Percentiles rank a stretch among this genome's conserved stretches.
phyloP scores from a whole-genome alignment of 1,140 invertebrate species.

The Zaprionus lachaisei region DNA sequence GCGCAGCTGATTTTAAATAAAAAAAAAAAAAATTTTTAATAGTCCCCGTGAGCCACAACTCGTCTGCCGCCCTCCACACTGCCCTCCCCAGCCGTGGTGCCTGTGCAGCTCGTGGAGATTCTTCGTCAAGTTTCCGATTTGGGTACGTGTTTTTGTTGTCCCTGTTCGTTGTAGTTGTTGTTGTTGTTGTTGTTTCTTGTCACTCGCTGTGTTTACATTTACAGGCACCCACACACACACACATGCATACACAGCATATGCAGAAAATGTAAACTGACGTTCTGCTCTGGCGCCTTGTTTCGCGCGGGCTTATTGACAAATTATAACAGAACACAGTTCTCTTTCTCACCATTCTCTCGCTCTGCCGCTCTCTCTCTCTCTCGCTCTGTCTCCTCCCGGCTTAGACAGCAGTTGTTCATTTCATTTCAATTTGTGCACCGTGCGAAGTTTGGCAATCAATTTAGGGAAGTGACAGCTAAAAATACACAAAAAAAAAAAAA shows the following conservation, averaged over 20 bases:
- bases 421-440: conserved; percentile 23
- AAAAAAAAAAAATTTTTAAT: conserved; percentile 38
- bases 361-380: background rate
- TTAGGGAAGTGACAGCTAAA: conserved; percentile 41
- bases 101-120: conserved; percentile 27
- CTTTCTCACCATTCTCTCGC: background rate
- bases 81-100: background rate
- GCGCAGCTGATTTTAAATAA: conserved; percentile 47
- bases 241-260: conserved; percentile 16
- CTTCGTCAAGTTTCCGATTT: conserved; percentile 37
- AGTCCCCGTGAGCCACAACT: conserved; percentile 16
- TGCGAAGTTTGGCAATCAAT: conserved; percentile 37
- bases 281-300: conserved; percentile 75
- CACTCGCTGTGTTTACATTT: conserved; percentile 59
- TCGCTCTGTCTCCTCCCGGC: conserved; percentile 12
- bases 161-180: conserved; percentile 39
- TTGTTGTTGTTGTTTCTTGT: conserved; percentile 56
- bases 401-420: conserved; percentile 28
- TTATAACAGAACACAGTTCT: conserved; percentile 33
- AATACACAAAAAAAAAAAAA: conserved; percentile 4
- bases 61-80: background rate
- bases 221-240: conserved; percentile 25
- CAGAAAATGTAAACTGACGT: conserved; percentile 65
- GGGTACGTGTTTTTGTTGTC: conserved; percentile 50
- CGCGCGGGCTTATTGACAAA: conserved; percentile 78